Conservation (phyloP, 1,140 invertebrate species). For the Hycleus cichorii region DNA sequence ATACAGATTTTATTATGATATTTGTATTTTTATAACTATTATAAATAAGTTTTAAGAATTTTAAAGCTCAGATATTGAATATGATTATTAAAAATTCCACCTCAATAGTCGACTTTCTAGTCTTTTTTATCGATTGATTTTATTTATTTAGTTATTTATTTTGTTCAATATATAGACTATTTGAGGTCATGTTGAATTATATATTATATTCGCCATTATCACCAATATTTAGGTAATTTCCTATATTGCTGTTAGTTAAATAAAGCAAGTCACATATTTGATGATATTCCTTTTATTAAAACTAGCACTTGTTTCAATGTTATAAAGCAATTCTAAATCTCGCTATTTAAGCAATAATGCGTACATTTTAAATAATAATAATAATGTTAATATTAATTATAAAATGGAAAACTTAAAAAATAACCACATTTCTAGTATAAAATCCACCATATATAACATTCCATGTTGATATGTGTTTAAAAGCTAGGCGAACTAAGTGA, state of each 20-base stretch:
- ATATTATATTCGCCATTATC: not conserved
- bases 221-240: not conserved
- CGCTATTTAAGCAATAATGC: conserved; percentile 15
- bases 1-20: not conserved
- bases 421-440: conserved; percentile 6
- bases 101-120: no score
- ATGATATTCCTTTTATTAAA: not conserved
- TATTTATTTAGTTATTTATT: no score
- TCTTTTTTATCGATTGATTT: no score
- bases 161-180: no score
- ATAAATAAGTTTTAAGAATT: no score
- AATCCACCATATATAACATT: conserved; percentile 13
- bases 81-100: no score
- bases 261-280: not conserved
- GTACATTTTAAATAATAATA: not conserved
- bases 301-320: not conserved
- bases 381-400: no score
- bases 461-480: conserved; percentile 14
- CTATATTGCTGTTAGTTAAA: not conserved
- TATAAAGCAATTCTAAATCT: conserved; percentile 17
- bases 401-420: not conserved
- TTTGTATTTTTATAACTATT: conserved; percentile 11
- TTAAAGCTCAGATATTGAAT: no score
- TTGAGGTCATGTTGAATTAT: not conserved
- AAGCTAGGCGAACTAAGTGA: conserved; percentile 8